Base-by-base conservation (phyloP, 2,888 invertebrate species). In the Amblyjoppa proteus region DNA sequence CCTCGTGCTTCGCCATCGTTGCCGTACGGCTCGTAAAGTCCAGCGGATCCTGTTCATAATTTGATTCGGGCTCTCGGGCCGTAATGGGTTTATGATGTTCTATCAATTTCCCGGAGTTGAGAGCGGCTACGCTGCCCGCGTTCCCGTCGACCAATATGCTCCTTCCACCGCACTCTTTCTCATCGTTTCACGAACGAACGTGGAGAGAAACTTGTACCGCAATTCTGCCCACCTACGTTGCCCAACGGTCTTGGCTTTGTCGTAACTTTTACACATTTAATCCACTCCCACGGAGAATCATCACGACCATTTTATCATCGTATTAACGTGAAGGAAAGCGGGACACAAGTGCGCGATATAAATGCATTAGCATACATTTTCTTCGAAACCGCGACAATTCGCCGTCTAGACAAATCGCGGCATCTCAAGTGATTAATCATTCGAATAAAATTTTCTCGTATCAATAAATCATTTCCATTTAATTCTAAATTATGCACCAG, bases 41-140 rank as follows among this genome's bases (percentile, higher is more conserved):
- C 87, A 86, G 78, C 84, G 88, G 81, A 87, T 87, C 88, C 87
- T 84, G 89, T 88, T 90, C 87, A 89, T 90, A 90, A 90, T 90
- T 90, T 88, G 89, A 89, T 90, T 89, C 88, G 83, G 53, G 84
- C 82, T 87, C 73, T 85, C 81, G 70, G 69, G 73, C 88, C 78
- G 85, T 90, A 90, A 90, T 90, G 89, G 90, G 89, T 90, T 90
- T 89, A 90, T 88, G 88, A 89, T 89, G 89, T 89, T 90, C 87
- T 87, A 90, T 90, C 90, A 90, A 90, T 90, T 89, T 88, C 84
- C 79, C 28, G 81, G 81, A 75, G 75, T 38, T 31, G 56, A 58
- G 20, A 9, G 58, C 49, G 56, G 11, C 49, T 25, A n/a, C 66
- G 16, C n/a, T 25, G n/a, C 34, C 13, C 66, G 28, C 75, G 38